Conservation (phyloP, 2,888 invertebrate species). For the Pollenia griseotomentosa region DNA sequence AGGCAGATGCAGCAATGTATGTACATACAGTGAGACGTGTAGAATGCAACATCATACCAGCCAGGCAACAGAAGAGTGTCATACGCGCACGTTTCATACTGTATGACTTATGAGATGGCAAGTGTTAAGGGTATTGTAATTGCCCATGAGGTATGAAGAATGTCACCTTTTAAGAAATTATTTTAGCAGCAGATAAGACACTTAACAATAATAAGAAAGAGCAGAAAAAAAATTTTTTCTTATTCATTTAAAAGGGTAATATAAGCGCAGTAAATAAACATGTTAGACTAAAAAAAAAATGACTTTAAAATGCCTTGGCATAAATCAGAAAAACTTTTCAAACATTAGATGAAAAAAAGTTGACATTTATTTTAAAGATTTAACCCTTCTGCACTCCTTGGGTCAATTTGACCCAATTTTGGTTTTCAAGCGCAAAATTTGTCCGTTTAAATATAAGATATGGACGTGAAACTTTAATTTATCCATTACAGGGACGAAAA, state of each 20-base stretch:
- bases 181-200: slow-evolving; percentile 62
- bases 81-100: slow-evolving; percentile 59
- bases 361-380: not conserved
- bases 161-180: slow-evolving; percentile 67
- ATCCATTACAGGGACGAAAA: too few relatives aligned
- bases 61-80: slow-evolving; percentile 4
- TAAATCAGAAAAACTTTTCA: not conserved
- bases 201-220: slow-evolving; percentile 4
- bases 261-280: not conserved
- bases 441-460: too few relatives aligned
- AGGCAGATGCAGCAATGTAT: slow-evolving; percentile 42
- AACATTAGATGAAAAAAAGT: too few relatives aligned
- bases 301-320: not conserved
- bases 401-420: too few relatives aligned
- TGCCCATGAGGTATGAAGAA: slow-evolving; percentile 69
- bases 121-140: slow-evolving; percentile 73
- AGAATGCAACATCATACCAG: not conserved
- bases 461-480: too few relatives aligned
- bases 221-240: not conserved
- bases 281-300: not conserved
- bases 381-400: too few relatives aligned
- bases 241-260: slow-evolving; percentile 16
- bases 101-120: slow-evolving; percentile 68
- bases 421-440: too few relatives aligned
- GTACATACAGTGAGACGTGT: not conserved